Conservation (phyloP, 2,888 invertebrate genomes). For the Gymnocheta viridis region DNA sequence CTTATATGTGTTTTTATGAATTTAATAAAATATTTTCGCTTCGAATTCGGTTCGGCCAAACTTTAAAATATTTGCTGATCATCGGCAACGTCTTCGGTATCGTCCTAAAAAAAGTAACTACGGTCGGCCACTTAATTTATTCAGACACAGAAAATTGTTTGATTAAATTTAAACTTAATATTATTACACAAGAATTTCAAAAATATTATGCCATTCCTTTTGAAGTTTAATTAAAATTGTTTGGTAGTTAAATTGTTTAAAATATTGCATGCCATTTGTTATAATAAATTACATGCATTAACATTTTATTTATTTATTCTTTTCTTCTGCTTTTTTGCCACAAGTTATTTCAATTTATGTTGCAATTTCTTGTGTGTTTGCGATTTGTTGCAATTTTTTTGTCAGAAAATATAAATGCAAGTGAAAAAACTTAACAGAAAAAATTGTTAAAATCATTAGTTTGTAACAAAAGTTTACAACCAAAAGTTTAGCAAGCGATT, state of each 20-base stretch:
- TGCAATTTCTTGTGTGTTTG: conserved; percentile 34
- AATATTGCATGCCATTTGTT: conserved; percentile 63
- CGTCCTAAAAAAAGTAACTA: too few species aligned
- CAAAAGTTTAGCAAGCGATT: conserved; percentile 64
- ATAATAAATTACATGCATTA: conserved; percentile 61
- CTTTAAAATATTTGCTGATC: too few species aligned
- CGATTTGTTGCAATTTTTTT: not conserved
- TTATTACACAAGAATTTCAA: not conserved
- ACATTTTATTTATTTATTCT: too few species aligned
- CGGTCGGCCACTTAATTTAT: too few species aligned
- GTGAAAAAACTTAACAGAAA: not conserved
- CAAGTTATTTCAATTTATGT: conserved; percentile 57
- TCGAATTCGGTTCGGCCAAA: too few species aligned
- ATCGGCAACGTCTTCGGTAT: too few species aligned
- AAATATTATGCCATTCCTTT: conserved; percentile 25
- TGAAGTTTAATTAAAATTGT: conserved; percentile 52
- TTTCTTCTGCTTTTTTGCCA: conserved; percentile 1
- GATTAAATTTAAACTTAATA: not conserved
- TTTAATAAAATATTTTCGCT: too few species aligned
- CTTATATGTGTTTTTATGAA: too few species aligned
- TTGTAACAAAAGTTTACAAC: conserved; percentile 62
- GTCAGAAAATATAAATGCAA: conserved; percentile 12
- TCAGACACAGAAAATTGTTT: not conserved
- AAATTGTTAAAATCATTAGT: conserved; percentile 52
- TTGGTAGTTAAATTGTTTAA: conserved; percentile 53